These are phyloP conservation scores for Drosophila mojavensis DNA, from an alignment of 1,140 invertebrate species.

Conservation along the genomic window DNA sequence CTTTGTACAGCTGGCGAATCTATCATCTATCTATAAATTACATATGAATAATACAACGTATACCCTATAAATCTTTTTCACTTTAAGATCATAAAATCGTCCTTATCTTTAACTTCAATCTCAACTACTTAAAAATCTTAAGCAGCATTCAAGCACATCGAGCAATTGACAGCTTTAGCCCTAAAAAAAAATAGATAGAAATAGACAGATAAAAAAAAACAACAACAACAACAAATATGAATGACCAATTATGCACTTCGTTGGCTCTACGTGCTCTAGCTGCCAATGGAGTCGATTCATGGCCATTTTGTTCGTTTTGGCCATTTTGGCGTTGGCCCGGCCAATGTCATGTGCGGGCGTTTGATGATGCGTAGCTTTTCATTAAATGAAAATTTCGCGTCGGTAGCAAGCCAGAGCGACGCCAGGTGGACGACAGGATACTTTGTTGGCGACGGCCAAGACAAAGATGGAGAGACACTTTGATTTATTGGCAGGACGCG, in stretches of 20 bases:
- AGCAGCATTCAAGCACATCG: background rate
- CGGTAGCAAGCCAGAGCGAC: slow-evolving; percentile 36
- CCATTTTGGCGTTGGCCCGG: slow-evolving; percentile 11
- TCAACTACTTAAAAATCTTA: slow-evolving; percentile 29
- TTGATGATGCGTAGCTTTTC: slow-evolving; percentile 83
- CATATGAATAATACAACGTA: no score
- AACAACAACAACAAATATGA: slow-evolving; percentile 58
- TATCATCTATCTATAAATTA: no score
- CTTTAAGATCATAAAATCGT: no score
- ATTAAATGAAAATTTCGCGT: slow-evolving; percentile 81
- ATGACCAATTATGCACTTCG: slow-evolving; percentile 81
- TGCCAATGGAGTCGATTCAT: slow-evolving; percentile 56
- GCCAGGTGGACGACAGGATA: slow-evolving; percentile 37
- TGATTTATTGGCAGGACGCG: slow-evolving; percentile 80
- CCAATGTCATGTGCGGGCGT: slow-evolving; percentile 63
- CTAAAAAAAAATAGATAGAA: no score
- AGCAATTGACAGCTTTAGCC: slow-evolving; percentile 15
- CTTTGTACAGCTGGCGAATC: no score
- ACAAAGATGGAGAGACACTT: slow-evolving; percentile 64
- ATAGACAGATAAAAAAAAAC: no score
- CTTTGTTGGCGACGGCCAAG: slow-evolving; percentile 56
- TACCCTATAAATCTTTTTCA: no score
- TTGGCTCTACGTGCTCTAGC: slow-evolving; percentile 72
- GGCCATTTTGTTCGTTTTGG: slow-evolving; percentile 26
- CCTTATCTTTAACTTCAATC: no score